Evolutionary conservation across 1,140 invertebrate species (phyloP).

Genomic region (Diorhabda elongata): DNA sequence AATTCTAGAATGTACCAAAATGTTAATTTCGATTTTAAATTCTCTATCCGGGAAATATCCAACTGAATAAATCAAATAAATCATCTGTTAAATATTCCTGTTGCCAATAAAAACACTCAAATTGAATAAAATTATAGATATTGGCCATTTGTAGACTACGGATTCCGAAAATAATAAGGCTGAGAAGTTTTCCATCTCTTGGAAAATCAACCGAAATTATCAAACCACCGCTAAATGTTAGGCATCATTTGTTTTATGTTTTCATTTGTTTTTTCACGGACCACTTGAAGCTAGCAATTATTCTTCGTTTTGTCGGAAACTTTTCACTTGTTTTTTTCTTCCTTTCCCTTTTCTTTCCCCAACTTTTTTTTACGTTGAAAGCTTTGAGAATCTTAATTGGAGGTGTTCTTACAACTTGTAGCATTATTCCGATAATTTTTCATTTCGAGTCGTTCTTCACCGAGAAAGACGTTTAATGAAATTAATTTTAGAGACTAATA

Average conservation of each 20-base stretch:
- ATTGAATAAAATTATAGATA: slow-evolving; percentile 43
- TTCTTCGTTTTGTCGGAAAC: slow-evolving; percentile 38
- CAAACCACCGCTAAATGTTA: slow-evolving; percentile 40
- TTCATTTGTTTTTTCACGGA: slow-evolving; percentile 44
- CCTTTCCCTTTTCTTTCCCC: not conserved
- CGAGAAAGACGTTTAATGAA: slow-evolving; percentile 32
- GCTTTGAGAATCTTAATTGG: slow-evolving; percentile 26
- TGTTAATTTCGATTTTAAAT: too few species aligned
- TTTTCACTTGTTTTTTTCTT: slow-evolving; percentile 24
- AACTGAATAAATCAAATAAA: slow-evolving; percentile 16
- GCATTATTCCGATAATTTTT: slow-evolving; percentile 38
- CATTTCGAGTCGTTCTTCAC: slow-evolving; percentile 28
- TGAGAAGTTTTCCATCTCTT: slow-evolving; percentile 29
- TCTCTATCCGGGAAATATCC: not conserved
- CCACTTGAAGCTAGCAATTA: slow-evolving; percentile 43
- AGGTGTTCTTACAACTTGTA: slow-evolving; percentile 34
- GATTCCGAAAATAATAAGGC: slow-evolving; percentile 36
- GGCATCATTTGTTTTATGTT: slow-evolving; percentile 45
- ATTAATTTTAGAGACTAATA: slow-evolving; percentile 21
- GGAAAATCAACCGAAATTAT: slow-evolving; percentile 32
- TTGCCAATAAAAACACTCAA: slow-evolving; percentile 40
- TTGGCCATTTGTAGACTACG: slow-evolving; percentile 38
- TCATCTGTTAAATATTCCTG: slow-evolving; percentile 20
- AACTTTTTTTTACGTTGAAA: not conserved
- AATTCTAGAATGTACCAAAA: too few species aligned